Percentiles rank a stretch among this genome's conserved stretches.
Evolutionary conservation across 2,888 invertebrate genomes (phyloP).

Genomic region (Pyrocoelia pectoralis): DNA sequence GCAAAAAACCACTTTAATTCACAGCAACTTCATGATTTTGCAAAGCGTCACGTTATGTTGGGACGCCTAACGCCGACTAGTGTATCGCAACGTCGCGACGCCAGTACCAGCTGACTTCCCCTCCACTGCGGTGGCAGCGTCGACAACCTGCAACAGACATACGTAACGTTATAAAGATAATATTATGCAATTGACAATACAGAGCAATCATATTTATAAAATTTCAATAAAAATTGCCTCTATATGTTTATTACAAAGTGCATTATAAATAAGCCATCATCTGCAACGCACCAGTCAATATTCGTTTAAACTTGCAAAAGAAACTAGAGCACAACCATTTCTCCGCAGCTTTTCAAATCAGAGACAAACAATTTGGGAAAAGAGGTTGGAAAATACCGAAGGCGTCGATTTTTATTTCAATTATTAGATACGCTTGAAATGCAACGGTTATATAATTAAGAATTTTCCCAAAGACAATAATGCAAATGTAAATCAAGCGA

Average conservation of each 20-base stretch:
- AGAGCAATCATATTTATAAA: conserved; percentile 2
- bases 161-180: conserved; percentile 29
- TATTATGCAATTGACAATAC: conserved; percentile 22
- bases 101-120: conserved; percentile 60
- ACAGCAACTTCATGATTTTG: conserved; percentile 29
- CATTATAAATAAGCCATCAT: background rate
- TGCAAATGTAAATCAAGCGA: no score
- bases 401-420: no score
- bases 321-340: no score
- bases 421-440: no score
- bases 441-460: no score
- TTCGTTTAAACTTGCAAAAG: background rate
- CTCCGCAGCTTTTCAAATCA: no score
- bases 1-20: conserved; percentile 38
- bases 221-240: background rate
- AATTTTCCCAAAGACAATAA: no score
- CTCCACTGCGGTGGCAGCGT: conserved; percentile 55
- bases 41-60: conserved; percentile 50
- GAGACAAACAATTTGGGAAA: no score
- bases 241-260: background rate
- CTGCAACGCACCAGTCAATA: background rate
- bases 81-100: conserved; percentile 64
- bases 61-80: conserved; percentile 66
- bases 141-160: conserved; percentile 60
- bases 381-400: no score